phyloP scores from a whole-genome alignment of 2,113 vertebrate genomes.

The Callipepla squamata region DNA sequence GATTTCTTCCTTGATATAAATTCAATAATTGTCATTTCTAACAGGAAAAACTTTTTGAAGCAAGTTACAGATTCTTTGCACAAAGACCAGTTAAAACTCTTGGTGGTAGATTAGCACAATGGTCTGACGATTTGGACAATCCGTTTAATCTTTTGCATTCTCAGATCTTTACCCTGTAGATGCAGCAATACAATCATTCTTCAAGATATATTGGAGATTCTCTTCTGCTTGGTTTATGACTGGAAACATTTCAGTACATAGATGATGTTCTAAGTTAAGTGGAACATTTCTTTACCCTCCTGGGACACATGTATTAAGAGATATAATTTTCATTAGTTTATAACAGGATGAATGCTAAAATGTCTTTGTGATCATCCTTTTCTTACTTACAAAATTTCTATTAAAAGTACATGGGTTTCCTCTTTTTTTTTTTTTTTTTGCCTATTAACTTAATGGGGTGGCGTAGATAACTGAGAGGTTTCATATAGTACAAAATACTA shows the following conservation, averaged over 20 bases:
- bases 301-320: accelerated
- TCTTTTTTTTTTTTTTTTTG: not conserved
- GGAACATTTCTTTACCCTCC: not conserved
- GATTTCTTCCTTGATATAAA: not conserved
- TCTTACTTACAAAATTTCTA: not conserved
- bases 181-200: not conserved
- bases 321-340: not conserved
- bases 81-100: not conserved
- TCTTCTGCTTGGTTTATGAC: not conserved
- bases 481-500: not conserved
- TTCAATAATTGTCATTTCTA: not conserved
- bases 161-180: not conserved
- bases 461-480: conserved; percentile 11
- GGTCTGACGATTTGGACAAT: not conserved
- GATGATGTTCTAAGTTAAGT: not conserved
- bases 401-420: not conserved
- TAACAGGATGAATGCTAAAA: not conserved
- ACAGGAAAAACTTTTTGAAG: not conserved
- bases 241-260: not conserved
- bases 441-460: not conserved
- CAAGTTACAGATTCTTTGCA: not conserved
- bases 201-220: not conserved
- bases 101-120: not conserved
- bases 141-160: not conserved
- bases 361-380: not conserved